Base-by-base conservation (phyloP, 2,113 vertebrate genomes). In the Lasiurus cinereus region DNA sequence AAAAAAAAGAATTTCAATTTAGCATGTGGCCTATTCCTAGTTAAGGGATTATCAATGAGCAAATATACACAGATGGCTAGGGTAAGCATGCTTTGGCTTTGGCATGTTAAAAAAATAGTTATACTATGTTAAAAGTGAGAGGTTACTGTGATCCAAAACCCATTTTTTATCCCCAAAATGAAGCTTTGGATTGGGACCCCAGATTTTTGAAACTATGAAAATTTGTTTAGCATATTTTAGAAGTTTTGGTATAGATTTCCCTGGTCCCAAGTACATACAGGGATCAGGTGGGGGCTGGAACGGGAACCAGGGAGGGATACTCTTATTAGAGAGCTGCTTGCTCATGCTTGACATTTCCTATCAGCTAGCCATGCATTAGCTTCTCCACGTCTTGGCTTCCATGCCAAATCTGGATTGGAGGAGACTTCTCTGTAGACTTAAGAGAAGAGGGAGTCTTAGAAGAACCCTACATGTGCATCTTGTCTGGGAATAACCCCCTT, bases 171-270 rank as follows among this genome's bases (percentile, higher is more conserved):
- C 43, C 21, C 46, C 6, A 48, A 70, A 78, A 83, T 31, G 16
- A 87, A 69, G 5, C 15, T 83, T 64, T 43, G 16, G 36, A 43
- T 66, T 29, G 39, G 62, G 29, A 80, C 52, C 67, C 27, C 59
- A 50, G 64, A 52, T 89, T 87, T 90, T 84, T 93, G 66, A 72
- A 72, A 33, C 36, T 10, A 16, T 91, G 22, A 86, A 86, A 43
- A 33, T 50, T 29, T 24, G 66, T 79, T 91, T 70, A n/a, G 16
- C 48, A 19, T 78, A 39, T 77, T 85, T 77, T 73, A 74, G 66
- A 27, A 50, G 33, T 67, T 83, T 66, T 80, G 19, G 18, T 15
- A 5, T 54, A 27, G 52, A 29, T 62, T 92, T 78, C 6, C 33
- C 10, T 39, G 48, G 59, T 76, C 50, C 50, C 56, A 4, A 56